Evolutionary conservation across 2,888 invertebrate species (phyloP), one percentile per base, ranked within the genome.

Genomic region (Sarcophaga subvicina): DNA sequence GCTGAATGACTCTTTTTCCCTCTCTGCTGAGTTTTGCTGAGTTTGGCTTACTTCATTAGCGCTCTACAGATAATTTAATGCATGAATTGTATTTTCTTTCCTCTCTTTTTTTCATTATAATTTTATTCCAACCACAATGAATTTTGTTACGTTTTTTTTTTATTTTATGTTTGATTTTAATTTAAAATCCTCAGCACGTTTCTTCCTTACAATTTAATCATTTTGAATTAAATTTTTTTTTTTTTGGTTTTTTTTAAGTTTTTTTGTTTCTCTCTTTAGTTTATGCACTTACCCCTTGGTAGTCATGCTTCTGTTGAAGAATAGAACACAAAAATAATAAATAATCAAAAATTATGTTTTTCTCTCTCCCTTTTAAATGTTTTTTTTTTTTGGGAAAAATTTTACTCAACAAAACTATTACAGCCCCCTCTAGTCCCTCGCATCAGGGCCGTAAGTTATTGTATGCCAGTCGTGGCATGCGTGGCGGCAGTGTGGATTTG

Each of bases 401-500:
- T 10, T 69, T 49, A 62, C 45, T 4, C 88, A 86, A 88, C 88
- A 17, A 88, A 10, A 82, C 90, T 90, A 54, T 79, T 94, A 88
- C 95, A 98, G 98, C 98, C 77, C 98, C 98, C 47, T 98, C 98
- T 88, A 98, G 98, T 92, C 98, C 98, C 86, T 98, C 98, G 76
- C 98, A 98, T 91, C 97, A 97, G 92, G 95, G 97, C 80, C 95
- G 97, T 83, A 95, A 97, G 89, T 93, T 98, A 87, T 94, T 98
- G 80, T 96, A 96, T 86, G 96, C 98, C 27, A 93, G 91, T 86
- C 95, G 97, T 87, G 96, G 96, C 85, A 97, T 97, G 90, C 95
- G 98, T 86, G 98, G 98, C 96, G 98, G 98, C 92, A 98, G 98
- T 88, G 97, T 98, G 89, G 98, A 99, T 91, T 94, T 98, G 69